Evolutionary conservation across 2,113 vertebrate genomes (phyloP), one percentile per base, ranked within the genome.

Genomic region (Todiramphus chloris): DNA sequence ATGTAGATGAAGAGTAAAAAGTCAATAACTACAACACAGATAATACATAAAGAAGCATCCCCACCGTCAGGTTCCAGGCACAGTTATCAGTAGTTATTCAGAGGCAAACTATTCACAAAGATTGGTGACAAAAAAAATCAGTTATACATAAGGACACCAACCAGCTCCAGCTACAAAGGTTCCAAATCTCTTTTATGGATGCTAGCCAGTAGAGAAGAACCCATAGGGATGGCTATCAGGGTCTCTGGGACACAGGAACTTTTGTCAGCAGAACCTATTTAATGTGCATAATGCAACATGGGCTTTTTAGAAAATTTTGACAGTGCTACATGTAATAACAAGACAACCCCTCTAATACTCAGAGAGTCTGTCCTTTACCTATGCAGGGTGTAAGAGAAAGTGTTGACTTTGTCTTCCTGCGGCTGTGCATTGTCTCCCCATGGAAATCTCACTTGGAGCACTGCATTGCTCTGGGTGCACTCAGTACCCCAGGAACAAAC

Each of bases 211-310:
- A 77, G 72, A 86, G 44, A n/a, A 81, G 55, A 81, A 11, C 16
- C 11, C 37, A 24, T 0, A 30, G 0, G 17, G 70, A 35, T 59
- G 58, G 5, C 64, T 53, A 4, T 5, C 5, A 46, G 55, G 7
- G 24, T 37, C 39, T 73, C 5, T 4, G 2, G 33, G 41, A 63
- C 41, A 79, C 15, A 7, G 33, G n/a, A 82, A 31, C 21, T 68
- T 77, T 72, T 17, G 4, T 19, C 74, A 76, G 35, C 44, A 39
- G 3, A 62, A 2, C 9, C 39, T 19, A 8, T 18, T 62, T 28
- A 46, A 35, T 16, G 19, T 39, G 15, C 48, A 50, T 27, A 70
- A 78, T 21, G 12, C 35, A 73, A 31, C 11, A 4, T 0, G 9
- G 15, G 46, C 20, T 21, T 67, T 48, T 2, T 0, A 35, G 33